phyloP scores from a whole-genome alignment of 2,888 invertebrate species.

The Mythimna impura region DNA sequence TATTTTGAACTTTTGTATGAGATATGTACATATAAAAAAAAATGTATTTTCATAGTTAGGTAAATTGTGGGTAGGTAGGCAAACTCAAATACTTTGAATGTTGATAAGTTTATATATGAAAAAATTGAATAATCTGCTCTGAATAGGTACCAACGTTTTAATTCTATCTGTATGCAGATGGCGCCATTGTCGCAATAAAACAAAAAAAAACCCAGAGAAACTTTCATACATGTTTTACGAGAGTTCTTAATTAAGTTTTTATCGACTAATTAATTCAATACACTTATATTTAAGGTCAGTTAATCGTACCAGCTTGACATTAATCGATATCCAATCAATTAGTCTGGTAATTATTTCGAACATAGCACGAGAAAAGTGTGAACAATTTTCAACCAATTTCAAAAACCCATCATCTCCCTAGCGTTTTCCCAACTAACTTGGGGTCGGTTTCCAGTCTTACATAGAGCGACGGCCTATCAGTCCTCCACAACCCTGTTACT shows the following conservation, averaged over 20 bases:
- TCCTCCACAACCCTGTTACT: too few relatives aligned
- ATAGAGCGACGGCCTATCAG: too few relatives aligned
- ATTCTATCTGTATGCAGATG: background rate
- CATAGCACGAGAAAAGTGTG: conserved; percentile 6
- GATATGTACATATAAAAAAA: too few relatives aligned
- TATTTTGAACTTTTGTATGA: too few relatives aligned
- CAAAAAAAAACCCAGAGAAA: background rate
- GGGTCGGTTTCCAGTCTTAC: too few relatives aligned
- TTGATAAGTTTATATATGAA: too few relatives aligned
- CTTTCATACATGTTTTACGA: conserved; percentile 31
- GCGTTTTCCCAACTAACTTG: too few relatives aligned
- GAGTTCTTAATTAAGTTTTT: conserved; percentile 24
- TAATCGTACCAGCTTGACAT: conserved; percentile 18
- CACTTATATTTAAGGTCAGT: conserved; percentile 20
- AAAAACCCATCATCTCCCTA: background rate
- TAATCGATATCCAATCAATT: conserved; percentile 27
- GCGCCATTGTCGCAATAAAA: background rate
- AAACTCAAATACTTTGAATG: background rate
- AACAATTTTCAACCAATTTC: conserved; percentile 14
- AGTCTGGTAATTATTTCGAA: conserved; percentile 18
- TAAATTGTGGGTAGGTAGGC: too few relatives aligned
- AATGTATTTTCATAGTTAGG: too few relatives aligned
- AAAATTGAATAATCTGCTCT: too few relatives aligned
- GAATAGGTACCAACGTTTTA: background rate
- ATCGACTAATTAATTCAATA: conserved; percentile 28